phyloP scores from a whole-genome alignment of 2,888 invertebrate genomes.

The Labia minor region DNA sequence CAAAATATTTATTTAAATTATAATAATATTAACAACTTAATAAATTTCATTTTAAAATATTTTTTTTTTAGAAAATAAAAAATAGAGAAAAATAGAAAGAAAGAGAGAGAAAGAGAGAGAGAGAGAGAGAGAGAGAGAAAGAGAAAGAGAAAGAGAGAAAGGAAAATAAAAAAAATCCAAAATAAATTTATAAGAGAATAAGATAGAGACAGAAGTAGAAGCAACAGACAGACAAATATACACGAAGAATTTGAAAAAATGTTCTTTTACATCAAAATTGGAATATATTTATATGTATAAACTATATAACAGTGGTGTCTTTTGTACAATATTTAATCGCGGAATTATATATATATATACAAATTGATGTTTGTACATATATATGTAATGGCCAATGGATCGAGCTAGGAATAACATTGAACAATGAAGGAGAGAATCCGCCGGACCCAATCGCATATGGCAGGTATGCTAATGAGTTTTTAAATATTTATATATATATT shows the following conservation, averaged over 20 bases:
- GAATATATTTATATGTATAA: neutral
- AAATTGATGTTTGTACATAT: too few relatives aligned
- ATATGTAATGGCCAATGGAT: slow-evolving; percentile 1
- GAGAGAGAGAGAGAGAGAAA: neutral
- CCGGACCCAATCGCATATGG: neutral
- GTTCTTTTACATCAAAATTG: too few relatives aligned
- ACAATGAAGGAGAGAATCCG: slow-evolving; percentile 8
- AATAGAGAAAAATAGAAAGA: too few relatives aligned
- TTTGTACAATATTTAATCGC: slow-evolving; percentile 6
- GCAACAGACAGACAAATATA: neutral
- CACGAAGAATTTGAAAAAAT: too few relatives aligned
- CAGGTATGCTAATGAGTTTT: neutral
- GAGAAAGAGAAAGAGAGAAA: neutral
- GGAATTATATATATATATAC: neutral
- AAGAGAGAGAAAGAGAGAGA: neutral
- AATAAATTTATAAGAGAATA: neutral
- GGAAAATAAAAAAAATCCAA: neutral
- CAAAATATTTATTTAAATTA: neutral
- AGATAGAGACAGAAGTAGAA: slow-evolving; percentile 7
- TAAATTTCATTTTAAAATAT: too few relatives aligned
- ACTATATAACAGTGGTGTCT: slow-evolving; percentile 1
- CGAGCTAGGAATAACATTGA: slow-evolving; percentile 1
- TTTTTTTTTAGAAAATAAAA: too few relatives aligned
- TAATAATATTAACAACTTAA: neutral
- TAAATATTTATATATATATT: neutral